phyloP scores from a whole-genome alignment of 2,888 invertebrate species.

The Barypeithes pellucidus region DNA sequence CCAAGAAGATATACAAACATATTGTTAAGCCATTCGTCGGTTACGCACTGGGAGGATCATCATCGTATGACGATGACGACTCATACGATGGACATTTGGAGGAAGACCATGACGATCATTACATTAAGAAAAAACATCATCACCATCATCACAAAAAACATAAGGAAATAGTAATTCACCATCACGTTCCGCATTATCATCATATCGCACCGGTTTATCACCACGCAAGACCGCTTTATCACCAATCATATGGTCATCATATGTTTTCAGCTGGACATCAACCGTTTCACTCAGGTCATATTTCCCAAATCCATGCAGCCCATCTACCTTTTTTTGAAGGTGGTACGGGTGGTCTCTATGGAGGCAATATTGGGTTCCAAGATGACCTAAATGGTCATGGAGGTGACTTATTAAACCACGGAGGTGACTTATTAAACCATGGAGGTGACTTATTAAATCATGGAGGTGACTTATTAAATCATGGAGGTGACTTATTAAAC shows the following conservation, averaged over 20 bases:
- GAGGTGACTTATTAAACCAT: constrained; percentile 1
- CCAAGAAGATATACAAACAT: constrained; percentile 41
- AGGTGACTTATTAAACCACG: constrained; percentile 11
- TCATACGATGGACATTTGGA: constrained; percentile 5
- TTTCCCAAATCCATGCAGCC: not conserved
- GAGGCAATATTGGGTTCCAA: constrained; percentile 4
- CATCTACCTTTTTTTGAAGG: not conserved
- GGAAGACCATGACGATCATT: constrained; percentile 34
- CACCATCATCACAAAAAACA: constrained; percentile 27
- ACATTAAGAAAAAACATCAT: constrained; percentile 23
- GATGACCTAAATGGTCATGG: not conserved
- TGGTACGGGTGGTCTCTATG: not conserved
- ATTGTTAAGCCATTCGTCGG: constrained; percentile 42
- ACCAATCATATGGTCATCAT: constrained; percentile 25
- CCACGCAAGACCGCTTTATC: constrained; percentile 6
- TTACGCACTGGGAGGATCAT: constrained; percentile 24
- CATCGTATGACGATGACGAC: not conserved
- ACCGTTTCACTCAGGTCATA: constrained; percentile 27
- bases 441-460: constrained; percentile 10
- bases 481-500: constrained; percentile 5
- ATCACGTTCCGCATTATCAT: constrained; percentile 25
- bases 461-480: not conserved
- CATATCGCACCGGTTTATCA: constrained; percentile 33
- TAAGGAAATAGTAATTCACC: constrained; percentile 1
- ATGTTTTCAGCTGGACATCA: not conserved